phyloP scores from a whole-genome alignment of 1,140 invertebrate genomes.

The Musca domestica region DNA sequence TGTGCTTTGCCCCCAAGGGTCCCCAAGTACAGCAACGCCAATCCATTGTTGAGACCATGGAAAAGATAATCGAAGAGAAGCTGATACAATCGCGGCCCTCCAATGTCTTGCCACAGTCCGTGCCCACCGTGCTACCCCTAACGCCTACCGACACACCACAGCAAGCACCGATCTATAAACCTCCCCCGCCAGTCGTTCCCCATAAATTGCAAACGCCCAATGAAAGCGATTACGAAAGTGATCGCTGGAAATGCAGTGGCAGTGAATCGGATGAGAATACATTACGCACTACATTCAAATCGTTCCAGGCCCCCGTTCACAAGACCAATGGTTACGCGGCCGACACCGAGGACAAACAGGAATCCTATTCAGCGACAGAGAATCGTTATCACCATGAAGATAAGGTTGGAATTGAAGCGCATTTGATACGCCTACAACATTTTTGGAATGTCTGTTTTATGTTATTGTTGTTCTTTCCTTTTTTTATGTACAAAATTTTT shows the following conservation, averaged over 20 bases:
- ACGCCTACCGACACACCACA: slow-evolving; percentile 32
- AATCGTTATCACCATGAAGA: slow-evolving; percentile 39
- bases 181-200: slow-evolving; percentile 59
- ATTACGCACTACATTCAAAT: slow-evolving; percentile 58
- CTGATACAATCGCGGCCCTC: slow-evolving; percentile 57
- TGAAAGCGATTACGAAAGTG: slow-evolving; percentile 72
- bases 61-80: slow-evolving; percentile 60
- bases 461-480: too few species aligned
- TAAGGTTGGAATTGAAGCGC: slow-evolving; percentile 40
- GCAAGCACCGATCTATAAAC: slow-evolving; percentile 32
- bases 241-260: slow-evolving; percentile 67
- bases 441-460: too few species aligned
- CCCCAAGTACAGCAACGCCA: slow-evolving; percentile 50
- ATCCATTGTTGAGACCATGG: slow-evolving; percentile 61
- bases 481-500: too few species aligned
- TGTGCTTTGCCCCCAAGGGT: slow-evolving; percentile 59
- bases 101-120: slow-evolving; percentile 57
- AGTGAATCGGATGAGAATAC: slow-evolving; percentile 68
- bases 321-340: slow-evolving; percentile 69
- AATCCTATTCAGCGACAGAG: slow-evolving; percentile 18
- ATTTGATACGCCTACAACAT: too few species aligned
- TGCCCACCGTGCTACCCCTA: slow-evolving; percentile 42
- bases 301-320: slow-evolving; percentile 30
- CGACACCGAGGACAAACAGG: slow-evolving; percentile 61
- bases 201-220: slow-evolving; percentile 62